These are phyloP conservation scores for Marronus borbonicus DNA, from an alignment of 2,888 invertebrate species.

Conservation along the genomic window DNA sequence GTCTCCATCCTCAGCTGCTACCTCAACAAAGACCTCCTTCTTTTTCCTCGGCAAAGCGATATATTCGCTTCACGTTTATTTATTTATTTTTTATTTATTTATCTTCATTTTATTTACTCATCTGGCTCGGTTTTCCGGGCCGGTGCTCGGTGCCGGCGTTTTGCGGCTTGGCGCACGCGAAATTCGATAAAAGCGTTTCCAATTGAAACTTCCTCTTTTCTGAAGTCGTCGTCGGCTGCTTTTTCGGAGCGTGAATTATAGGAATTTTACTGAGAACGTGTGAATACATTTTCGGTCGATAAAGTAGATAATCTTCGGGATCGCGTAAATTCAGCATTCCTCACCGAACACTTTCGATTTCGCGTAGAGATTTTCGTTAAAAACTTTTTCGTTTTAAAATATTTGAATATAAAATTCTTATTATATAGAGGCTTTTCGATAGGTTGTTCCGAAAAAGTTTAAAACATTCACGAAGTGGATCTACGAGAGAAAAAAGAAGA, in stretches of 20 bases:
- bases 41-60: not conserved
- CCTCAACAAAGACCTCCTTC: not conserved
- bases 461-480: no score
- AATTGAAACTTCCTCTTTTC: constrained; percentile 2
- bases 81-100: constrained; percentile 13
- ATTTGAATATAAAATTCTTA: no score
- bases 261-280: not conserved
- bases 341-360: no score
- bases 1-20: not conserved
- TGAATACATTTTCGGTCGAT: constrained; percentile 6
- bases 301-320: not conserved
- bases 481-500: no score
- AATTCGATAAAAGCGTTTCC: constrained; percentile 9
- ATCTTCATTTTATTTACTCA: constrained; percentile 1
- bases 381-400: no score
- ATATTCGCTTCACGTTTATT: constrained; percentile 22
- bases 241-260: constrained; percentile 9
- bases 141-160: not conserved
- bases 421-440: no score
- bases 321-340: no score
- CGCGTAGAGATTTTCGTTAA: no score
- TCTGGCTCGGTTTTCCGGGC: not conserved
- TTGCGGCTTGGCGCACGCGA: not conserved
- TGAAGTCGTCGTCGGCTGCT: not conserved
- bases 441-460: no score